phyloP scores from a whole-genome alignment of 1,140 invertebrate genomes.

The Trichogramma pretiosum region DNA sequence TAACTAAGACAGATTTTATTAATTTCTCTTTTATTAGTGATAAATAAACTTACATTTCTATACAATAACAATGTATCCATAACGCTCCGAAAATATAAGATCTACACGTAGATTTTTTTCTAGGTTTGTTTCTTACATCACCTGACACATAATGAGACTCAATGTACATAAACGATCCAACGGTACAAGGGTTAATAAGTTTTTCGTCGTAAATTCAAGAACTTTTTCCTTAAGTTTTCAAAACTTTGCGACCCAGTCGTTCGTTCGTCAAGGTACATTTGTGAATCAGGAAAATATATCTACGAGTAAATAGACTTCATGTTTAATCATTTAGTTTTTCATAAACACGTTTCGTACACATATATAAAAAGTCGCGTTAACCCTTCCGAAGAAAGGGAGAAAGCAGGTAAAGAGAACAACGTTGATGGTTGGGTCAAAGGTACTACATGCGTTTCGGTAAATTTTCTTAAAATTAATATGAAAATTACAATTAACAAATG shows the following conservation, averaged over 20 bases:
- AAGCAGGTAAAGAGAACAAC: conserved; percentile 18
- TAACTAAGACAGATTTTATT: conserved; percentile 28
- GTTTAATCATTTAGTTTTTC: conserved; percentile 8
- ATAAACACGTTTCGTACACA: conserved; percentile 7
- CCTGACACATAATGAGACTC: conserved; percentile 10
- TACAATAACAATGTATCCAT: conserved; percentile 45
- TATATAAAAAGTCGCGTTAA: conserved; percentile 14
- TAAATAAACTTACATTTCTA: conserved; percentile 49
- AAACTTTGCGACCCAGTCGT: no score
- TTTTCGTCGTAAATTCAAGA: no score
- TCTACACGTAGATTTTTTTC: conserved; percentile 24
- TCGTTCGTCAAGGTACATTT: no score
- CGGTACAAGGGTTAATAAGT: conserved; percentile 12
- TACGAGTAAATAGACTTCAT: no score
- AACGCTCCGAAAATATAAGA: conserved; percentile 45
- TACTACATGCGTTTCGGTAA: conserved; percentile 8
- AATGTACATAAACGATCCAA: conserved; percentile 8
- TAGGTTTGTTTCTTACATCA: conserved; percentile 4
- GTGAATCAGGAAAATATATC: no score
- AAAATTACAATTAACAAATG: no score
- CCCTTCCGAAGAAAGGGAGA: conserved; percentile 16
- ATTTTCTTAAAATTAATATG: no score
- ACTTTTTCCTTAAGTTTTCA: neutral
- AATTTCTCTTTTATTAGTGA: conserved; percentile 45
- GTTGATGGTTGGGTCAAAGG: no score